Base-by-base conservation (phyloP, 2,888 invertebrate species). In the Elmis aenea region DNA sequence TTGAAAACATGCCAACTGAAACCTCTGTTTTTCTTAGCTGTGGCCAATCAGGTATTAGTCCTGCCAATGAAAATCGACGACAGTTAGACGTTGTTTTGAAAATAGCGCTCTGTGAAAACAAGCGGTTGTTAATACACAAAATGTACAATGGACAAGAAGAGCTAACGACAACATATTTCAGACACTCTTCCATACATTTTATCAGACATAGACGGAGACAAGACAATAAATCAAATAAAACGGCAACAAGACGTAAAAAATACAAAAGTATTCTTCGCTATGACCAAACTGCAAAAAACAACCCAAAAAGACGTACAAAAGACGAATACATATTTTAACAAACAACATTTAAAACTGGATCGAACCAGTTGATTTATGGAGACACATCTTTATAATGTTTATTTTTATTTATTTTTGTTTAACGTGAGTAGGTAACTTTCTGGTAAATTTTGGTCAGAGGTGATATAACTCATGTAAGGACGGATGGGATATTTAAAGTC, bases 311-410 rank as follows among this genome's bases (percentile, higher is more conserved):
- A 40, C 45, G 38, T 37, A 37, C 10, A 21, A 42, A 38, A 37
- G 15, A 24, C 31, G 37, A 42, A 42, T 26, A 41, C 28, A 38
- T 25, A 40, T 35, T 33, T 18, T 8, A 18, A 5, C 8, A 8
- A 8, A 18, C 5, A 18, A 18, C 5, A 18, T 18, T 5, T 18
- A 18, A 18, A 18, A 18, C 8, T 18, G 8, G 18, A 8, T 8
- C 8, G 18, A 6, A 18, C 5, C 18, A n/a, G 33, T 39, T 35
- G 29, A 29, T 36, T 37, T 38, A 49, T 61, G 62, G 60, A 62
- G 62, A 62, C 62, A 57, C 60, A 62, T 62, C 62, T 48, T 58
- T 62, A 62, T 61, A 58, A 55, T 48, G 46, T 45, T 47, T 25
- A 38, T 38, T 32, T 16, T 33, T 34, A 42, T 33, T 42, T 35